Evolutionary conservation across 1,140 invertebrate genomes (phyloP), one percentile per base, ranked within the genome.

Genomic region (Hylyphantes graminicola): DNA sequence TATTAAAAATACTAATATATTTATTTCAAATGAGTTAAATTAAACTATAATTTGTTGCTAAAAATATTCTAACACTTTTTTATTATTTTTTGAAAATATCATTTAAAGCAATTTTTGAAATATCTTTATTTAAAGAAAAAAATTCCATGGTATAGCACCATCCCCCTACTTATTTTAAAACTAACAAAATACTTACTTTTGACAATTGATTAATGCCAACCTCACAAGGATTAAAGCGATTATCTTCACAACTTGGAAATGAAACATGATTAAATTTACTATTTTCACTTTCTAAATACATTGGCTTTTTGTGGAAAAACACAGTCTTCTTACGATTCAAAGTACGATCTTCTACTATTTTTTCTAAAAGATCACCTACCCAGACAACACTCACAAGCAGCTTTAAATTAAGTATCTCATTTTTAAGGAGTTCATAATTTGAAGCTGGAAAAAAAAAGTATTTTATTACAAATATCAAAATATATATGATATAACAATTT

Each of bases 221-320:
- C 75, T 91, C 91, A 85, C 93, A 94, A 15, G 50, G 35, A 11
- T 48, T n/a, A 35, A 51, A 61, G 10, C 21, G 2, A 53, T 78
- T 90, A 87, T 51, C 85, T 64, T 87, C 85, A 75, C 89, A 90
- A 6, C 80, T 81, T 6, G 87, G 91, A 89, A 90, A 93, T 87
- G 57, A 93, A 89, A 90, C 87, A 61, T 89, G 89, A 13, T 89
- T 89, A 78, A 89, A 90, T 64, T 90, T 53, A n/a, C 87, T 87
- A 15, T 86, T 80, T 0, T 88, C 86, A 17, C 70, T 75, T 0
- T 90, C 90, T 7, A 94, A 87, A n/a, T 90, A 89, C 74, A 92
- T 93, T 0, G 94, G 94, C 3, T 91, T 91, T 92, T 93, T 94
- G 86, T 92, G 92, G 64, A 95, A 90, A 65, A 95, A 92, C 5